phyloP scores from a whole-genome alignment of 1,140 invertebrate species.

The Prorops nasuta region DNA sequence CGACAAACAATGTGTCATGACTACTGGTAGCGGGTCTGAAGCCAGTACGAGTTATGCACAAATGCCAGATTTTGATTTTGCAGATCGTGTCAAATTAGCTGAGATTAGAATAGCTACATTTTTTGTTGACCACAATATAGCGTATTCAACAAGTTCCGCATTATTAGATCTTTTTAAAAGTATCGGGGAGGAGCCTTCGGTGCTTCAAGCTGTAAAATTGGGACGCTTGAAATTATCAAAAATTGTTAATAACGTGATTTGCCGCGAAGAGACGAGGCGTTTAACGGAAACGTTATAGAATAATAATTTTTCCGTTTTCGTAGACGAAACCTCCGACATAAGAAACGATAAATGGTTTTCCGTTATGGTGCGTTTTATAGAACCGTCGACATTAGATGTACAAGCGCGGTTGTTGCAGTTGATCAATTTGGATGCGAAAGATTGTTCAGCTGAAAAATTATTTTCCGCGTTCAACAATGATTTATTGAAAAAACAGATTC shows the following conservation, averaged over 20 bases:
- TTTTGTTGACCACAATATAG: no score
- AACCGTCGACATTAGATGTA: not conserved
- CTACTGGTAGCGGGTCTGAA: no score
- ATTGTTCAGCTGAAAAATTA: constrained; percentile 5
- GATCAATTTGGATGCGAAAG: not conserved
- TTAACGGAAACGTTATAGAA: constrained; percentile 1
- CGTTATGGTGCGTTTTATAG: constrained; percentile 5
- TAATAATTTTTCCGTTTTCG: constrained; percentile 7
- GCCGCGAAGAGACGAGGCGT: not conserved
- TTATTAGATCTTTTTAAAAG: no score
- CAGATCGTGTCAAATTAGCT: no score
- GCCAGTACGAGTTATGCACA: no score
- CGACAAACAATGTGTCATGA: no score
- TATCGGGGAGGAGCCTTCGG: no score
- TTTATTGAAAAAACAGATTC: no score
- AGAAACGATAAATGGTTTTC: constrained; percentile 9
- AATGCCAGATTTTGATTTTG: no score
- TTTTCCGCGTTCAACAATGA: no score
- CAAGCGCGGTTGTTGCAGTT: constrained; percentile 3
- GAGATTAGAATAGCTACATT: no score
- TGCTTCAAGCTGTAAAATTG: not conserved
- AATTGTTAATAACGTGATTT: constrained; percentile 3
- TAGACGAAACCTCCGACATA: constrained; percentile 7
- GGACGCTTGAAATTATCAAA: not conserved
- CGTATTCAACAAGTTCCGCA: no score